A percentile compares a stretch with the other conserved stretches of the same genome.
phyloP scores from a whole-genome alignment of 1,140 invertebrate species.

The Prorops nasuta region DNA sequence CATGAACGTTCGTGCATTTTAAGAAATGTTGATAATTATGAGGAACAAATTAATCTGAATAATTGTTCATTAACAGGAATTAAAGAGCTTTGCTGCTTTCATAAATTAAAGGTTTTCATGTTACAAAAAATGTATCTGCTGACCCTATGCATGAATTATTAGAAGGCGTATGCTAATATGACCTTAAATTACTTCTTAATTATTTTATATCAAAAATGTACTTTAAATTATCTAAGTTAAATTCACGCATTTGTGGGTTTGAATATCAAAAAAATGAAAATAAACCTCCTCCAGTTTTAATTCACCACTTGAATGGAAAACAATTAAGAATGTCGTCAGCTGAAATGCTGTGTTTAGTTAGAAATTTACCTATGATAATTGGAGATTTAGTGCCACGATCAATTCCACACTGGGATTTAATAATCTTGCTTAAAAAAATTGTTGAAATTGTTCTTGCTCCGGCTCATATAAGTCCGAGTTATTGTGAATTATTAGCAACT shows the following conservation, averaged over 20 bases:
- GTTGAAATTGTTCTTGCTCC: not conserved
- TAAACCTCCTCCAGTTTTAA: not conserved
- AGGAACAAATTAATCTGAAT: no score
- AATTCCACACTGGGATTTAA: slow-evolving; percentile 27
- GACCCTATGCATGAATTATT: slow-evolving; percentile 16
- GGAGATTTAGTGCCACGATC: slow-evolving; percentile 26
- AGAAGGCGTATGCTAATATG: not conserved
- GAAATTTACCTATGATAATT: slow-evolving; percentile 26
- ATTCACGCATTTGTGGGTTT: not conserved
- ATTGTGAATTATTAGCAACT: not conserved
- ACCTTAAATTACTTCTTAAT: not conserved
- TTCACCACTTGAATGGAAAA: slow-evolving; percentile 14
- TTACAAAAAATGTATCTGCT: slow-evolving; percentile 8
- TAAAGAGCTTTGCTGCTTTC: slow-evolving; percentile 14
- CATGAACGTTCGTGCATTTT: not conserved
- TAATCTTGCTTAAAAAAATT: slow-evolving; percentile 23
- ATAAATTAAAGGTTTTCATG: slow-evolving; percentile 17
- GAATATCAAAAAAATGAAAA: not conserved
- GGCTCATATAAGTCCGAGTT: not conserved
- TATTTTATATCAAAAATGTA: not conserved
- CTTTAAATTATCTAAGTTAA: not conserved
- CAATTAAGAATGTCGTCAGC: slow-evolving; percentile 26
- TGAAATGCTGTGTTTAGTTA: slow-evolving; percentile 31
- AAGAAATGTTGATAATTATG: no score
- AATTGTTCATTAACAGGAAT: no score